Base-by-base conservation (phyloP, 2,113 vertebrate genomes). In the Bothrops jararaca region DNA sequence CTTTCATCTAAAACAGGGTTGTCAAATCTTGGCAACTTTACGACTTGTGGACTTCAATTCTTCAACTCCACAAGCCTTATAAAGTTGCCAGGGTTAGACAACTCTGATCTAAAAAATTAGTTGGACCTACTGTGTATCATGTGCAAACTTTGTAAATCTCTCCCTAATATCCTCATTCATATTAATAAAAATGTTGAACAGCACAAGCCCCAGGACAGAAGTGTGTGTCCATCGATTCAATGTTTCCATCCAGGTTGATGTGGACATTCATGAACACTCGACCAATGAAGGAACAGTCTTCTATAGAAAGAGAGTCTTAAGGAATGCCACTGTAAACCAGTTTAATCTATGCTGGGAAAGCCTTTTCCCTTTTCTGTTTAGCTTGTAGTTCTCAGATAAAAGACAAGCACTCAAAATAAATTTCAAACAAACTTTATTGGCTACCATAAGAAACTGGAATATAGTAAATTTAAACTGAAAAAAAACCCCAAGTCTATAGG, bases 371-470 rank as follows among this genome's bases (percentile, higher is more conserved):
- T 86, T 86, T 86, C 24, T 52, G 23, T 5, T 50, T 52, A 86
- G 48, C 24, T 52, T 86, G 64, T 7, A n/a, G 23, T 80, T 34
- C 10, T 26, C 53, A 86, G n/a, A 15, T 50, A 7, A 42, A 15
- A 58, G 53, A 90, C n/a, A 50, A 42, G 24, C n/a, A 39, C 18
- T 20, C 12, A 15, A 60, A 89, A 58, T 45, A 86, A 48, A 53
- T 86, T 93, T 93, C 20, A 90, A 92, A 86, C 80, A 86, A 86
- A 86, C 34, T 93, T 93, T 93, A 93, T 93, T 93, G 89, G 86
- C 57, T 90, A 93, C 52, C 92, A 42, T 93, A 90, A 90, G 74
- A 90, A 93, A 93, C 89, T 50, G 56, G 89, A 69, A 90, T 86
- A 93, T 89, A 93, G 86, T 93, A 86, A 93, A 90, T 86, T 86